Conservation (phyloP, 2,113 vertebrate genomes). For the Myotis lucifugus region DNA sequence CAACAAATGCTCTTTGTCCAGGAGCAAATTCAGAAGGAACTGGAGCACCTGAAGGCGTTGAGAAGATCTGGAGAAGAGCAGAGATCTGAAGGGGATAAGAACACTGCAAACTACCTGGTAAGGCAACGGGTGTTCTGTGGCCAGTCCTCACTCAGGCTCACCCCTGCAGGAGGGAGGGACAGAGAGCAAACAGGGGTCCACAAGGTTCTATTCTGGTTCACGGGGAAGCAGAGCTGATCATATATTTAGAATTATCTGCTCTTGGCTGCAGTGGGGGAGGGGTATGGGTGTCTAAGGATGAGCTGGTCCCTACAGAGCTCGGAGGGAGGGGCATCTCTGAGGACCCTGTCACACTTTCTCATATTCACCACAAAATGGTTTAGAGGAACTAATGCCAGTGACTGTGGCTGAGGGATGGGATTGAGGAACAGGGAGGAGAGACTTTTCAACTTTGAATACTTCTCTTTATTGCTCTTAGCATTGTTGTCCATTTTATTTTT, state of each 20-base stretch:
- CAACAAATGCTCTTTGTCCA: conserved; percentile 24
- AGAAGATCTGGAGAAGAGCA: conserved; percentile 56
- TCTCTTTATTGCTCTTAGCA: background rate
- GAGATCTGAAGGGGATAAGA: conserved; percentile 18
- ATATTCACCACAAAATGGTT: background rate
- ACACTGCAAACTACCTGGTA: conserved; percentile 57
- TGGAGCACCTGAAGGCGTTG: conserved; percentile 67
- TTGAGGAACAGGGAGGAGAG: background rate
- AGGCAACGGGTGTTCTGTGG: background rate
- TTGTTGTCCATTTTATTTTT: background rate
- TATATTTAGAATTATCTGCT: background rate
- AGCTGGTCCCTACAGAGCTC: background rate
- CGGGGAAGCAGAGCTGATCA: background rate
- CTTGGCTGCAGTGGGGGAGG: background rate
- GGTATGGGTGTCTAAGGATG: background rate
- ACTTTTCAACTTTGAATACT: background rate
- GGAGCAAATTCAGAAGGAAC: conserved; percentile 68
- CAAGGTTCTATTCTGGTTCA: background rate
- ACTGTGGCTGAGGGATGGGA: background rate
- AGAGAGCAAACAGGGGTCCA: background rate
- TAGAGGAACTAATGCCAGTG: background rate
- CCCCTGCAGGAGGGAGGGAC: background rate
- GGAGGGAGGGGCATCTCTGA: background rate
- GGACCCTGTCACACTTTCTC: background rate
- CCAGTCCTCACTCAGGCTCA: background rate